A percentile compares a stretch with the other conserved stretches of the same genome.
Evolutionary conservation across 2,797 vertebrate species (phyloP).

Genomic region (Somateria mollissima): DNA sequence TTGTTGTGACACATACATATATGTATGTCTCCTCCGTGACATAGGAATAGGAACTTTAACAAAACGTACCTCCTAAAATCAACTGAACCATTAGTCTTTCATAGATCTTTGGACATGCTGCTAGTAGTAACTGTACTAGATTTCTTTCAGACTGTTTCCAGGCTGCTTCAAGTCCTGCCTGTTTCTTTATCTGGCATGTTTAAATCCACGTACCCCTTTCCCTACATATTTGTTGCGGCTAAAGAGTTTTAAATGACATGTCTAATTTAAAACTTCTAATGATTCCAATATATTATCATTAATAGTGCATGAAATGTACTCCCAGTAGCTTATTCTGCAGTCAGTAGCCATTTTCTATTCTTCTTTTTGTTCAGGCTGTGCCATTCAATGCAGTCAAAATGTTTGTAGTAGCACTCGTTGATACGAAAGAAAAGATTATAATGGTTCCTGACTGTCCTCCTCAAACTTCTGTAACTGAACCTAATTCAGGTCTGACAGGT

Average conservation of each 20-base stretch:
- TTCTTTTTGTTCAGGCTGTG: slow-evolving; percentile 34
- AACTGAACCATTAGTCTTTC: not conserved
- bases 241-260: slow-evolving; percentile 63
- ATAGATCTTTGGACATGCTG: not conserved
- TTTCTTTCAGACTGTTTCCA: not conserved
- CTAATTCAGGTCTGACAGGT: not conserved
- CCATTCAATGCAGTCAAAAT: slow-evolving; percentile 47
- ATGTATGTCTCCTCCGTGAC: not conserved
- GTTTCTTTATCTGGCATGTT: not conserved
- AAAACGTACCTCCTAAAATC: not conserved
- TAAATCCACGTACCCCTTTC: slow-evolving; percentile 7
- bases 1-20: not conserved
- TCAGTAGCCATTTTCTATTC: slow-evolving; percentile 11
- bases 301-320: slow-evolving; percentile 57
- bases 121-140: not conserved
- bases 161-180: not conserved
- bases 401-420: not conserved
- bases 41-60: not conserved
- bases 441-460: not conserved
- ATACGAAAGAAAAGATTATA: slow-evolving; percentile 7
- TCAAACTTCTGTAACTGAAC: not conserved
- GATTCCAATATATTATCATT: slow-evolving; percentile 64
- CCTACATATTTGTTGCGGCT: slow-evolving; percentile 58
- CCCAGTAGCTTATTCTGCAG: slow-evolving; percentile 46
- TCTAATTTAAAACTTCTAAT: slow-evolving; percentile 58